Evolutionary conservation across 2,888 invertebrate species (phyloP), one percentile per base, ranked within the genome.

Genomic region (Rhogogaster chlorosoma): DNA sequence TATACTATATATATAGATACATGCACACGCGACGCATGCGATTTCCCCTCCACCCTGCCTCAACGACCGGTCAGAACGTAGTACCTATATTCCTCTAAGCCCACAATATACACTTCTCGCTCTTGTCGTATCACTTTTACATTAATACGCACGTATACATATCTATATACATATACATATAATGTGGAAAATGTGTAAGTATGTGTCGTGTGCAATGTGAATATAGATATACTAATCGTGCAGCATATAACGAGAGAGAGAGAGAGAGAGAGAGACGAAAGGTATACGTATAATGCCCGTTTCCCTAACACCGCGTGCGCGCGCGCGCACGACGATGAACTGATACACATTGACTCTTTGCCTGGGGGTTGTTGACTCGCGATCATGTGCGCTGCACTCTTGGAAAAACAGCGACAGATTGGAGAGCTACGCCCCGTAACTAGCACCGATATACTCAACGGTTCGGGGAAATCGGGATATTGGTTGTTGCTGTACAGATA

Each of bases 311-410:
- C 73, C 73, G 67, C 29, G 32, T 18, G 32, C 32, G 32, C 73
- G 67, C 29, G 32, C 32, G 32, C 32, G 32, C 67, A n/a, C 82
- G 26, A 53, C 64, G 82, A 80, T 18, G 64, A 61, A 45, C 61
- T 38, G 80, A 80, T 80, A 80, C 80, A 36, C 53, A 61, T 80
- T 67, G 67, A 45, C 67, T 36, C 67, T 29, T 70, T 29, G 57
- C 42, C 64, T 26, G 82, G 75, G 86, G 85, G 84, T 85, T 85
- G 85, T 85, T 85, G 86, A 86, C 85, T 84, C 86, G 85, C 38
- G 49, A 73, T 29, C 26, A 67, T 73, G 61, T 26, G 61, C 61
- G 80, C 64, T 12, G 67, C 22, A 61, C 83, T 83, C 83, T 83
- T n/a, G 67, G 83, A 83, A 83, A 83, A 83, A 67, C 80, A 7